Conservation (phyloP, 2,797 vertebrate species). For the Salarias fasciatus region DNA sequence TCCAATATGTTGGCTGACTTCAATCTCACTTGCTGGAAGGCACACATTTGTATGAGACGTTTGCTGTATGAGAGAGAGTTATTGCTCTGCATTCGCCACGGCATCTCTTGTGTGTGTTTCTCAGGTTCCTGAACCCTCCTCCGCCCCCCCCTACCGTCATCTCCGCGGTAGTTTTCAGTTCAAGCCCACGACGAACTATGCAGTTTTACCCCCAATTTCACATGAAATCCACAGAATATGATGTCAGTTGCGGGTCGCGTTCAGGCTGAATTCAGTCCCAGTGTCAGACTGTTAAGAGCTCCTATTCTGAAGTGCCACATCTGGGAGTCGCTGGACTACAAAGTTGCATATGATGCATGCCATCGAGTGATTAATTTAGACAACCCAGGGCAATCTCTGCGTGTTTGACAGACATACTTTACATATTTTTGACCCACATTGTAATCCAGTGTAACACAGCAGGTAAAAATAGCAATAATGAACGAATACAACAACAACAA, state of each 20-base stretch:
- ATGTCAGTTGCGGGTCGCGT: slow-evolving; percentile 66
- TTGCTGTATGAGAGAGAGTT: slow-evolving; percentile 80
- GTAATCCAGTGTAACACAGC: slow-evolving; percentile 68
- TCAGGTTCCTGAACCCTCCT: slow-evolving; percentile 31
- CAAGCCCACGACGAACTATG: slow-evolving; percentile 78
- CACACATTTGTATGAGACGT: slow-evolving; percentile 83
- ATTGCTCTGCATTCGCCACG: slow-evolving; percentile 88
- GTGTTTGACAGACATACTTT: slow-evolving; percentile 50
- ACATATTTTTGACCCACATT: slow-evolving; percentile 59
- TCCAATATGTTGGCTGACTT: slow-evolving; percentile 57
- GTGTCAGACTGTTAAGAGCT: slow-evolving; percentile 76
- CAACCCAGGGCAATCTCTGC: slow-evolving; percentile 44
- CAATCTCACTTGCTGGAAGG: slow-evolving; percentile 78
- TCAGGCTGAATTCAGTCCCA: slow-evolving; percentile 59
- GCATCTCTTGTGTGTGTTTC: slow-evolving; percentile 90
- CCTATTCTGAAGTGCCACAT: slow-evolving; percentile 73
- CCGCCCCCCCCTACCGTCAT: slow-evolving; percentile 35
- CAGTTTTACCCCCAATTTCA: slow-evolving; percentile 68
- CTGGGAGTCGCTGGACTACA: slow-evolving; percentile 53
- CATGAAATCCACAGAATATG: slow-evolving; percentile 41
- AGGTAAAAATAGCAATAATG: slow-evolving; percentile 84
- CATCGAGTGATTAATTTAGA: slow-evolving; percentile 51
- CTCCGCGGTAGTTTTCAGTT: slow-evolving; percentile 64
- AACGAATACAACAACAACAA: slow-evolving; percentile 63
- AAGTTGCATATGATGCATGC: slow-evolving; percentile 37